Conservation (phyloP, 2,797 vertebrate genomes). For the Protonibea diacanthus region DNA sequence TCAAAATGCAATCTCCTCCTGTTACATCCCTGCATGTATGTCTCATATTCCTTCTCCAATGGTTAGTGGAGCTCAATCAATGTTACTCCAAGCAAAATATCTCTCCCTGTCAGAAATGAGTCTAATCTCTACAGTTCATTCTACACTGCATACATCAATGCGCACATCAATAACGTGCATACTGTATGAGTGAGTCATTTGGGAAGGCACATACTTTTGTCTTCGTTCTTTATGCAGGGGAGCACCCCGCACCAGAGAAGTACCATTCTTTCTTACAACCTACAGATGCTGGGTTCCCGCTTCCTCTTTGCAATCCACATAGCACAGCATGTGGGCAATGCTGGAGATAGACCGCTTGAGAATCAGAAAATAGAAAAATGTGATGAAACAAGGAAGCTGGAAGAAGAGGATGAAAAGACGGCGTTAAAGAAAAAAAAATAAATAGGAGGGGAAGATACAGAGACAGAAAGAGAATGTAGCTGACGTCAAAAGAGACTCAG, state of each 20-base stretch:
- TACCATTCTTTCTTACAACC: conserved; percentile 18
- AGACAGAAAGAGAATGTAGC: conserved; percentile 13
- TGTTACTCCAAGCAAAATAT: conserved; percentile 14
- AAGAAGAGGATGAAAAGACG: conserved; percentile 8
- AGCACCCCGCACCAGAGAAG: conserved; percentile 13
- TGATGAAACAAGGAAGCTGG: conserved; percentile 37
- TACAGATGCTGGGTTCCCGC: conserved; percentile 21
- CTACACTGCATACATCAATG: conserved; percentile 26
- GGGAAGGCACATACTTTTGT: conserved; percentile 10
- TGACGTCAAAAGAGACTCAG: conserved; percentile 13
- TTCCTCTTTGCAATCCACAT: conserved; percentile 32
- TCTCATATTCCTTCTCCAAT: background rate
- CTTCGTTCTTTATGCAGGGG: conserved; percentile 5
- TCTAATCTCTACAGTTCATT: conserved; percentile 26
- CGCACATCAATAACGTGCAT: conserved; percentile 20
- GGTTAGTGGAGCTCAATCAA: conserved; percentile 4
- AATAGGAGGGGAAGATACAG: conserved; percentile 12
- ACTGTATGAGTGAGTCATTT: conserved; percentile 33
- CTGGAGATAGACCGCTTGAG: conserved; percentile 22
- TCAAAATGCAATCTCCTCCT: background rate
- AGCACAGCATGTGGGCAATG: conserved; percentile 43
- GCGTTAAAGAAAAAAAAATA: conserved; percentile 18
- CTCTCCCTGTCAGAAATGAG: conserved; percentile 16
- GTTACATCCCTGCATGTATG: background rate
- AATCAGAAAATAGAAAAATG: conserved; percentile 28